Conservation (phyloP, 2,113 vertebrate genomes). For the Electrona antarctica region DNA sequence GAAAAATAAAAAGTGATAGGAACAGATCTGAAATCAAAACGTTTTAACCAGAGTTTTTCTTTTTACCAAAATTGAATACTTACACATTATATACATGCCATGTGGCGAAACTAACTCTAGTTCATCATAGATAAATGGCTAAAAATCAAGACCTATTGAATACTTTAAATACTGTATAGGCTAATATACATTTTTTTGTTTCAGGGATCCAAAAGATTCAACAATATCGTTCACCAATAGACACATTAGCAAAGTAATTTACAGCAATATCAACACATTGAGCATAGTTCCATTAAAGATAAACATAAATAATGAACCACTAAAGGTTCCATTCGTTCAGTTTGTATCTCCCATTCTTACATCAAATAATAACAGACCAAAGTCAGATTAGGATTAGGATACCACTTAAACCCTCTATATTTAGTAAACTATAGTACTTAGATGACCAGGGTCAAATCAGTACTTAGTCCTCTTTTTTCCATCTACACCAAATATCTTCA, state of each 20-base stretch:
- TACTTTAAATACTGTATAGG: conserved; percentile 73
- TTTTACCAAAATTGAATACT: conserved; percentile 69
- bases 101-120: conserved; percentile 51
- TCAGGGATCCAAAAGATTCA: conserved; percentile 76
- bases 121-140: conserved; percentile 45
- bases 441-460: no score
- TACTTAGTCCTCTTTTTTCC: no score
- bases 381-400: conserved; percentile 30
- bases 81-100: conserved; percentile 79
- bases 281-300: conserved; percentile 67
- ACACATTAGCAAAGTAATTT: conserved; percentile 84
- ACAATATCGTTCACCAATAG: conserved; percentile 81
- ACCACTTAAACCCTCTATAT: no score
- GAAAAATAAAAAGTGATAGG: conserved; percentile 50
- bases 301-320: conserved; percentile 65
- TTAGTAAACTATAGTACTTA: no score
- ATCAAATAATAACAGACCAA: conserved; percentile 27
- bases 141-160: conserved; percentile 52
- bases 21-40: conserved; percentile 54
- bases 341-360: conserved; percentile 49
- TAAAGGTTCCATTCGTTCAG: conserved; percentile 61
- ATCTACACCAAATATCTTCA: no score
- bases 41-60: conserved; percentile 29
- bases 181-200: conserved; percentile 80
- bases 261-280: conserved; percentile 81